Base-by-base conservation (phyloP, 2,888 invertebrate species). In the Drosophila fungiperda region DNA sequence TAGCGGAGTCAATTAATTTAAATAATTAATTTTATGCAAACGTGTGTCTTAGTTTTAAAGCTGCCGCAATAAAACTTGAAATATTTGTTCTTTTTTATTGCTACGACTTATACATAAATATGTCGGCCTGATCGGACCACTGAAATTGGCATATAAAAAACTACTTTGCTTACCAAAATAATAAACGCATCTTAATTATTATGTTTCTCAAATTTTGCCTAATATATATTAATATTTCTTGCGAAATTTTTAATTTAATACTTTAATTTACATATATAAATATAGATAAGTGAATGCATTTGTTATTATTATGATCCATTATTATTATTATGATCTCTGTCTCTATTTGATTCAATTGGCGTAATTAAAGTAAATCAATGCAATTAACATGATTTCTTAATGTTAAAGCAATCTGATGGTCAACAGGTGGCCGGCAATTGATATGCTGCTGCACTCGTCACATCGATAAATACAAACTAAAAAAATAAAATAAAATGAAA, bases 361-460 rank as follows among this genome's bases (percentile, higher is more conserved):
- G 48, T 20, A 73, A 78, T 78, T 73, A 75, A 76, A 71, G 55
- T 64, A 74, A 82, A 83, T 87, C 80, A 69, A 65, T 33, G 54
- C 72, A 76, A 87, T 90, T 83, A 78, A 73, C 70, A 74, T 82
- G 80, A 83, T 82, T 87, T 88, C 77, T 80, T 79, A 88, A 88
- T 76, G 86, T 65, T 73, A 79, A 84, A 53, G 75, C 87, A 76
- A 74, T 82, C 77, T 65, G 87, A 87, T 82, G 87, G 87, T 72
- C 87, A 87, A 87, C 90, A 79, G 75, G 89, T 89, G 78, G 54
- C 76, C 85, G 83, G 78, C 87, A 89, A 77, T 77, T 70, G 62
- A 80, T 64, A 61, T 63, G 68, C 55, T 59, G 54, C 76, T 54
- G 40, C 50, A 48, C 59, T 62, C 45, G 54, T 35, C 62, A 48